phyloP scores from a whole-genome alignment of 2,797 vertebrate genomes.

The Chrysocyon brachyurus region DNA sequence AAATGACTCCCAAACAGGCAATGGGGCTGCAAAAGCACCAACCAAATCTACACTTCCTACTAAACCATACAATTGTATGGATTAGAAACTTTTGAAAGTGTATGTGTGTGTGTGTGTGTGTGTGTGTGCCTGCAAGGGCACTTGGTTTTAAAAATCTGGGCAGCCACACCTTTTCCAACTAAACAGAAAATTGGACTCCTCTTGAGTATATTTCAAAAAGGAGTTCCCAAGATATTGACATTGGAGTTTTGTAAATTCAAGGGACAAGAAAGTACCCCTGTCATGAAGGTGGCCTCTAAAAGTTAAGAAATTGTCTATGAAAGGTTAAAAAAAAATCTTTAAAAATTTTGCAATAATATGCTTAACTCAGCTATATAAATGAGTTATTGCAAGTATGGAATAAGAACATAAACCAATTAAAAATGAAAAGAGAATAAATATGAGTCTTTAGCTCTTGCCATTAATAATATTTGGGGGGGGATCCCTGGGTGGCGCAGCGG shows the following conservation, averaged over 20 bases:
- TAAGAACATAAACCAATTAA: background rate
- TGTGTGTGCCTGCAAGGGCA: background rate
- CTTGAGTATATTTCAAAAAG: background rate
- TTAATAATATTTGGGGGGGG: no score
- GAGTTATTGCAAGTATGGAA: background rate
- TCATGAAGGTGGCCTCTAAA: background rate
- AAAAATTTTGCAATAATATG: background rate
- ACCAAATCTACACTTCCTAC: background rate
- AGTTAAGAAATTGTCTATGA: background rate
- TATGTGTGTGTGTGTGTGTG: background rate
- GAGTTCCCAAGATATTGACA: background rate
- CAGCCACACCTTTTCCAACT: background rate
- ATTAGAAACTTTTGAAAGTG: background rate
- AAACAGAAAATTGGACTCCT: background rate
- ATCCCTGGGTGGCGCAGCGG: no score
- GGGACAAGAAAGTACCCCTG: background rate
- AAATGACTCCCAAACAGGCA: background rate
- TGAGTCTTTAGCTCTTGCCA: background rate
- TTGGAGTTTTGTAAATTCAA: background rate
- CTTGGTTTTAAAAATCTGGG: background rate
- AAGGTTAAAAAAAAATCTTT: background rate
- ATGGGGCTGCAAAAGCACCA: background rate
- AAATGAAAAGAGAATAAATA: background rate
- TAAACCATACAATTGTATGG: background rate
- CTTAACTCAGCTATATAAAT: background rate